Conservation (phyloP, 2,113 vertebrate species). For the Salvator merianae region DNA sequence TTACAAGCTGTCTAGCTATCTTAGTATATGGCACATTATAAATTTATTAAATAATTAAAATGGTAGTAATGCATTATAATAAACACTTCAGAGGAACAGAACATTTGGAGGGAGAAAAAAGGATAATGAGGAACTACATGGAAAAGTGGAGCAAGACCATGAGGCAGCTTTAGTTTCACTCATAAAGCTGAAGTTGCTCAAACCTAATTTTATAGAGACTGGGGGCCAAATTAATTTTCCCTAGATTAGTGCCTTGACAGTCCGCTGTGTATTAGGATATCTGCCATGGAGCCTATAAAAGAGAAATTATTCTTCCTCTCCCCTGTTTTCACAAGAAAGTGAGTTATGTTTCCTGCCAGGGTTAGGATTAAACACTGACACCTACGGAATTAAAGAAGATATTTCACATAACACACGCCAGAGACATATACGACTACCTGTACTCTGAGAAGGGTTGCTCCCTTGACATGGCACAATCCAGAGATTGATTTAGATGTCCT, state of each 20-base stretch:
- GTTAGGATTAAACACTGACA: slow-evolving; percentile 46
- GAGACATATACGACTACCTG: slow-evolving; percentile 1
- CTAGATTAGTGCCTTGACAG: slow-evolving; percentile 29
- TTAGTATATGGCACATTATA: too few species aligned
- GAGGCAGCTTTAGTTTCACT: background rate
- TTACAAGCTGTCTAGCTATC: too few species aligned
- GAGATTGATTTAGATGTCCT: slow-evolving; percentile 62
- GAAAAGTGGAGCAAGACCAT: background rate
- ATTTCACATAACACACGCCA: slow-evolving; percentile 40
- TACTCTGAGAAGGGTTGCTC: slow-evolving; percentile 40
- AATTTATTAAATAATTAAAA: too few species aligned
- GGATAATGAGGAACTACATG: background rate
- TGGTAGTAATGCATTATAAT: too few species aligned
- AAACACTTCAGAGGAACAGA: too few species aligned
- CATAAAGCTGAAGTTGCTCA: slow-evolving; percentile 18
- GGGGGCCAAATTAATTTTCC: slow-evolving; percentile 17
- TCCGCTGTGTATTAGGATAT: slow-evolving; percentile 33
- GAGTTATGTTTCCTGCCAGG: slow-evolving; percentile 36
- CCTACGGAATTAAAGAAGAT: slow-evolving; percentile 49
- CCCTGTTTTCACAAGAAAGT: slow-evolving; percentile 37
- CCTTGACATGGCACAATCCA: slow-evolving; percentile 56
- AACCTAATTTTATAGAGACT: slow-evolving; percentile 32
- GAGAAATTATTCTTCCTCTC: slow-evolving; percentile 32
- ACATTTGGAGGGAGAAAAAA: background rate
- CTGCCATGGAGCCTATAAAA: slow-evolving; percentile 34